Conservation (phyloP, 1,140 invertebrate genomes). For the Colletes gigas region DNA sequence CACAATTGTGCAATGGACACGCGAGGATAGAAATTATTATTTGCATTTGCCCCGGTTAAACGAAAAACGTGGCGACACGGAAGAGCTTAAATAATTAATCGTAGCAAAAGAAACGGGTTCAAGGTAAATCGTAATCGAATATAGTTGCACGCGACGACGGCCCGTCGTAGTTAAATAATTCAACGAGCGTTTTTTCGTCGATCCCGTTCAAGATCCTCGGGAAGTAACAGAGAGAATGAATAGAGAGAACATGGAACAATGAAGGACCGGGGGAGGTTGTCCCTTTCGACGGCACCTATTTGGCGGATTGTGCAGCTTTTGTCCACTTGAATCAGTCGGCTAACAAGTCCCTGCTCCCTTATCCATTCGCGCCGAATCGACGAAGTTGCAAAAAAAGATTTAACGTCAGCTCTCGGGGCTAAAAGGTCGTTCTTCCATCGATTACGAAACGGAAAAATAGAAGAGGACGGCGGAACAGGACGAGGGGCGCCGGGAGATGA, state of each 20-base stretch:
- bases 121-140: not conserved
- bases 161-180: not conserved
- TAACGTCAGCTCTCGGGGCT: constrained; percentile 43
- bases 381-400: constrained; percentile 55
- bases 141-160: not conserved
- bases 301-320: constrained; percentile 51
- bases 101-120: no score
- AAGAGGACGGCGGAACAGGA: no score
- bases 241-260: constrained; percentile 47
- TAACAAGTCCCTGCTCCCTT: constrained; percentile 62
- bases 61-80: no score
- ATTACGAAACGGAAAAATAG: constrained; percentile 8
- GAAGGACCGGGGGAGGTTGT: constrained; percentile 33
- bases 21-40: no score
- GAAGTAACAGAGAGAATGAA: constrained; percentile 26
- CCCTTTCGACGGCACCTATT: constrained; percentile 29
- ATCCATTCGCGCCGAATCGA: constrained; percentile 53
- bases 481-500: not conserved
- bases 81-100: no score
- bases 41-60: no score
- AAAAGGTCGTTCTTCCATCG: constrained; percentile 26
- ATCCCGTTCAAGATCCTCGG: not conserved
- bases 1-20: no score
- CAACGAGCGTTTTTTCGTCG: constrained; percentile 9
- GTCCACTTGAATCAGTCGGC: constrained; percentile 54